Base-by-base conservation (phyloP, 2,888 invertebrate genomes). In the Melieria picta region DNA sequence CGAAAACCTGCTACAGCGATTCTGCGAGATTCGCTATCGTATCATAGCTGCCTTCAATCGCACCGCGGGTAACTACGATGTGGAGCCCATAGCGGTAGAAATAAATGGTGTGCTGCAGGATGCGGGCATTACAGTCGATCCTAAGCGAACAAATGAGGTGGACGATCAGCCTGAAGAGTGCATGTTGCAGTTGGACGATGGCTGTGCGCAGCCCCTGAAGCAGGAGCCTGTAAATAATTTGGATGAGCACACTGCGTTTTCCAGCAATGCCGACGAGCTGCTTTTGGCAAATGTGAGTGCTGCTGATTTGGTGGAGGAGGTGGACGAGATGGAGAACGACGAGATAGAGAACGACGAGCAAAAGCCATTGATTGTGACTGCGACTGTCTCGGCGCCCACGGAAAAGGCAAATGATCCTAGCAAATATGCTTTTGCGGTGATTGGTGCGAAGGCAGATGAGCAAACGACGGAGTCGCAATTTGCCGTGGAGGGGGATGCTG, bases 1-100 rank as follows among this genome's bases (percentile, higher is more conserved):
- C 67, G 80, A 81, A 56, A 76, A 66, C 1, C 30, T 80, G 9
- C 77, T 77, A 6, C 73, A 72, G 45, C 70, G 76, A 6, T 71
- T 79, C 58, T 47, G 42, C 0, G 68, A 75, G 13, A 11, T 77
- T 47, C 75, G 79, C 0, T 65, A 63, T 7, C 73, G 77, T 48
- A 79, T 82, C 57, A 56, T 73, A 6, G 65, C 61, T 9, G 79
- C 74, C 5, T 79, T 75, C 42, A 75, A 71, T 50, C 65, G 47
- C 10, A 73, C 71, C 4, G 71, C 71, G 4, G 13, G 63, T n/a
- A 50, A 52, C 9, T 69, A 72, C 13, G 70, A 67, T n/a, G 13
- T 74, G 11, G 63, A 60, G 7, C 55, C 64, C 1, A 73, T 72
- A 50, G 16, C 71, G 42, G 69, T 71, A 13, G 74, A 74, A 64